Evolutionary conservation across 2,797 vertebrate species (phyloP).

Genomic region (Trichosurus vulpecula): DNA sequence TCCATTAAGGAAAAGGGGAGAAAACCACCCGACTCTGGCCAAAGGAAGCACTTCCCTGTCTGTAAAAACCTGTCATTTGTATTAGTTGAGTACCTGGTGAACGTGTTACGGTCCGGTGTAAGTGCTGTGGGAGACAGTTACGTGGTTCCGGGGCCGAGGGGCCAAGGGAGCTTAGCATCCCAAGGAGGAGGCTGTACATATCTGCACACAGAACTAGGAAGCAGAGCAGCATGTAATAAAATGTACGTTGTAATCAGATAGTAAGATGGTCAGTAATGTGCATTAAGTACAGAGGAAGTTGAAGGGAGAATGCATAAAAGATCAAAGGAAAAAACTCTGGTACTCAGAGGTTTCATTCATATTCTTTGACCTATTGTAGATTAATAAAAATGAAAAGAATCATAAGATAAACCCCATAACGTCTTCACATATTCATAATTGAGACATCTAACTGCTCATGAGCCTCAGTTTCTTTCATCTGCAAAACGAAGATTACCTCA

Average conservation of each 20-base stretch:
- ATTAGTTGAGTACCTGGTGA: neutral
- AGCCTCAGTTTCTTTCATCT: constrained; percentile 8
- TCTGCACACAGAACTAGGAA: neutral
- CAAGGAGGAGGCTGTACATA: no score
- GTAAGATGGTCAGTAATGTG: neutral
- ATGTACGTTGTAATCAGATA: neutral
- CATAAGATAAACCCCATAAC: neutral
- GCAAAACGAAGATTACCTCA: neutral
- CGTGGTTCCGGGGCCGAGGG: neutral
- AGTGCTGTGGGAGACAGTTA: neutral
- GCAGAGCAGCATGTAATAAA: neutral
- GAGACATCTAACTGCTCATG: neutral
- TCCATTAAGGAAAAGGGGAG: neutral
- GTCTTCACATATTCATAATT: neutral
- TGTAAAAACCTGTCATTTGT: neutral
- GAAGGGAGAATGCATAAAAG: neutral
- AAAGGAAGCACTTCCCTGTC: neutral
- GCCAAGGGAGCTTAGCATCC: neutral
- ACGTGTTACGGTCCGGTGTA: neutral
- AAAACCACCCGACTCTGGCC: neutral
- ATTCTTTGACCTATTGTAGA: neutral
- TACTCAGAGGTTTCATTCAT: neutral
- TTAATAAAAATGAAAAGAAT: constrained; percentile 19
- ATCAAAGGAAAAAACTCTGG: neutral
- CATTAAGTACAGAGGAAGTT: neutral